phyloP scores from a whole-genome alignment of 2,888 invertebrate genomes.

The Rugalucina vietnamica region DNA sequence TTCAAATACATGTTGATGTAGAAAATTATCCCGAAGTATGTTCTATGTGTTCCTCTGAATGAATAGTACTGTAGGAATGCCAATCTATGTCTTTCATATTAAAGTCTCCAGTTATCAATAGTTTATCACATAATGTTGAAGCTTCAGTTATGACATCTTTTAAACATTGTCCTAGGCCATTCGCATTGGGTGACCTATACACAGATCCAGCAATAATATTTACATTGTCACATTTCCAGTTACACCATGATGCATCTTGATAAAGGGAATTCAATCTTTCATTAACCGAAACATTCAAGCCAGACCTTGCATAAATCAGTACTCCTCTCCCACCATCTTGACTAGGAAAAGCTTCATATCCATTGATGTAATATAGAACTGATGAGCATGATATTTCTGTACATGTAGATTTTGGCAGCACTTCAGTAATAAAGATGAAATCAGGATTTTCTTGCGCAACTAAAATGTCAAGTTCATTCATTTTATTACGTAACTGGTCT shows the following conservation, averaged over 20 bases:
- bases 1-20: background rate
- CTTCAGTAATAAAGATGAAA: conserved; percentile 23
- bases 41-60: no score
- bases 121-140: background rate
- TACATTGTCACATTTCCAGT: conserved; percentile 9
- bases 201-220: background rate
- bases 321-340: conserved; percentile 17
- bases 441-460: conserved; percentile 1
- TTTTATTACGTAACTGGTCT: conserved; percentile 24
- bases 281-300: conserved; percentile 19
- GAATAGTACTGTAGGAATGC: background rate
- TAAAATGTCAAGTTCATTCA: conserved; percentile 9
- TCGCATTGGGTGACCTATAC: background rate
- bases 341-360: conserved; percentile 11
- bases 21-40: no score
- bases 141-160: background rate
- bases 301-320: conserved; percentile 18
- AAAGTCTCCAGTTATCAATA: background rate
- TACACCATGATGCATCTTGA: conserved; percentile 15
- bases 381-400: background rate
- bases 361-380: conserved; percentile 13
- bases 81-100: background rate
- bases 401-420: background rate
- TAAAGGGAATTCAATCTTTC: background rate
- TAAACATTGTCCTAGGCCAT: background rate